phyloP scores from a whole-genome alignment of 2,888 invertebrate genomes.

The Lithophane leautieri region DNA sequence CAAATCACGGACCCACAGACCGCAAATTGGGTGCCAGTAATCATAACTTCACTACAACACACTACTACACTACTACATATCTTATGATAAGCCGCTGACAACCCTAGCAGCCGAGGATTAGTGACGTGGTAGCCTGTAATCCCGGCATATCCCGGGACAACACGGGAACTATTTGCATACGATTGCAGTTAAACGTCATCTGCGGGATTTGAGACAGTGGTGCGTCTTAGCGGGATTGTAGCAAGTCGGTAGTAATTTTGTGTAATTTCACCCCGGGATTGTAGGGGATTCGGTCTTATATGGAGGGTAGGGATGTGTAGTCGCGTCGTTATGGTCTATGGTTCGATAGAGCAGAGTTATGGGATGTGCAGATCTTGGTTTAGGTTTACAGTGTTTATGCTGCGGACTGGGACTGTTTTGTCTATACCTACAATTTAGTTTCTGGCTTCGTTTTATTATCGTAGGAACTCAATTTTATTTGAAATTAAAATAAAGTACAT shows the following conservation, averaged over 20 bases:
- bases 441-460: background rate
- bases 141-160: slow-evolving; percentile 81
- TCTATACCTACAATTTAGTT: background rate
- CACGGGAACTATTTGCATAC: slow-evolving; percentile 83
- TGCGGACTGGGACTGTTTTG: background rate
- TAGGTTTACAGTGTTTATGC: slow-evolving; percentile 15
- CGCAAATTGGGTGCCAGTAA: slow-evolving; percentile 66
- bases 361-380: slow-evolving; percentile 24
- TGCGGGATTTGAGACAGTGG: slow-evolving; percentile 81
- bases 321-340: slow-evolving; percentile 43
- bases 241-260: slow-evolving; percentile 76
- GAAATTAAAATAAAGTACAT: background rate
- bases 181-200: slow-evolving; percentile 87
- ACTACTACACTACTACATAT: slow-evolving; percentile 75
- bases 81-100: slow-evolving; percentile 83
- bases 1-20: slow-evolving; percentile 66
- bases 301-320: slow-evolving; percentile 22
- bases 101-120: slow-evolving; percentile 81
- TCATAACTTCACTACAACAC: slow-evolving; percentile 73
- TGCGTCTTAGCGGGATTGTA: slow-evolving; percentile 70
- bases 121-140: slow-evolving; percentile 77
- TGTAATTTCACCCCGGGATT: slow-evolving; percentile 72
- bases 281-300: slow-evolving; percentile 56
- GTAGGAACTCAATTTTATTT: background rate
- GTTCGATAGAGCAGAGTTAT: slow-evolving; percentile 49